Percentiles rank a stretch among this genome's conserved stretches.
Conservation (phyloP, 2,113 vertebrate genomes). For the Centrocercus urophasianus region DNA sequence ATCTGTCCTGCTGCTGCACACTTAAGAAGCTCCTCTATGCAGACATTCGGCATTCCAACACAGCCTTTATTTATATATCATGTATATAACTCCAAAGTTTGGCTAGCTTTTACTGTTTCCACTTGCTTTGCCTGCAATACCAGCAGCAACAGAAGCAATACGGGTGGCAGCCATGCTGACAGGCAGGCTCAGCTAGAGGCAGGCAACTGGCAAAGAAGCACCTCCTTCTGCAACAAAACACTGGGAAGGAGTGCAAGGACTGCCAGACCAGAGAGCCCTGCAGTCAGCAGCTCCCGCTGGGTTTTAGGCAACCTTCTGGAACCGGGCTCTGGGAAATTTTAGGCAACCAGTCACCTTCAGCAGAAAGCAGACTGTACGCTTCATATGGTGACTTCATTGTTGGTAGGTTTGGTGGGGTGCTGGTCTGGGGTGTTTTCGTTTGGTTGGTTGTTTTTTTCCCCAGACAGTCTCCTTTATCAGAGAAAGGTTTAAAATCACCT, state of each 20-base stretch:
- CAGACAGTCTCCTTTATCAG: background rate
- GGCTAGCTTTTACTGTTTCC: background rate
- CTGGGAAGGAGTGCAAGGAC: accelerated
- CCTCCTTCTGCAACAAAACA: background rate
- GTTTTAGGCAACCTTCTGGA: background rate
- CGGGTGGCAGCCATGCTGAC: background rate
- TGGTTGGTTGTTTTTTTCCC: background rate
- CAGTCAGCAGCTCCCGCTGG: background rate
- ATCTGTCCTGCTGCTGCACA: background rate
- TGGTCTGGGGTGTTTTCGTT: background rate
- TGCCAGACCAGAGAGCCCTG: background rate
- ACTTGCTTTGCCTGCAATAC: background rate
- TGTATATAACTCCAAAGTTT: background rate
- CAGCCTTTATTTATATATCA: background rate
- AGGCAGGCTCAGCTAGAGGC: background rate
- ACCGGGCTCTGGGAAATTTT: background rate
- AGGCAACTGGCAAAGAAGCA: background rate
- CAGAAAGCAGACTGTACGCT: background rate
- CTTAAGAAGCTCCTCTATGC: background rate
- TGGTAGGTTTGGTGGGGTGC: background rate
- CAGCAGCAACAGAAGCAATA: background rate
- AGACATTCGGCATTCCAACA: background rate
- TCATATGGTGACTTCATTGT: background rate
- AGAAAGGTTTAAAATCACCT: background rate
- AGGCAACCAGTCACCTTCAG: background rate